These are phyloP conservation scores for Quadroppia sp. DNA, from an alignment of 2,888 invertebrate genomes.

Conservation along the genomic window DNA sequence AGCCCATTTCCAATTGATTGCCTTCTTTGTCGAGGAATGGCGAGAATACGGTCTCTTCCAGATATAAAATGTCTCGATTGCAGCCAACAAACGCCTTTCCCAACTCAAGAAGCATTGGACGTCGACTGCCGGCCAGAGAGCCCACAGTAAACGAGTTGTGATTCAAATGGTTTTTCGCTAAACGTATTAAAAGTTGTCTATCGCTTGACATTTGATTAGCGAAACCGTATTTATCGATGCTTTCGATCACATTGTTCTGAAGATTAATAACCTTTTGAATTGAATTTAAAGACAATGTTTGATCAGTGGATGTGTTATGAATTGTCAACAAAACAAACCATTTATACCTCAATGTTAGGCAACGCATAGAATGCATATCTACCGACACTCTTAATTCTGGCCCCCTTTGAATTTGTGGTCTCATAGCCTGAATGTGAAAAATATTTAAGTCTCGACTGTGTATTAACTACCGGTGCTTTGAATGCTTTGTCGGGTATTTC, in stretches of 20 bases:
- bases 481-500: constrained; percentile 11
- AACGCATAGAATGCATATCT: constrained; percentile 8
- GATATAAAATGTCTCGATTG: constrained; percentile 3
- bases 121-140: background rate
- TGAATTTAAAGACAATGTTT: constrained; percentile 9
- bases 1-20: constrained; percentile 5
- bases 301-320: background rate
- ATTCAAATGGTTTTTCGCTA: background rate
- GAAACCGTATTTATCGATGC: background rate
- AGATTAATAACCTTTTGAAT: constrained; percentile 8
- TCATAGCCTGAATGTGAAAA: constrained; percentile 4
- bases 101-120: background rate
- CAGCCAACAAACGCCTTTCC: background rate
- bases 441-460: background rate
- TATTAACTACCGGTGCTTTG: background rate
- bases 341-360: constrained; percentile 13
- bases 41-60: constrained; percentile 2
- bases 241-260: background rate
- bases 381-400: background rate
- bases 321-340: too few relatives aligned
- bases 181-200: background rate
- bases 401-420: background rate
- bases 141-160: background rate
- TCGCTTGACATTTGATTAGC: constrained; percentile 12
- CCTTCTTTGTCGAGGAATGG: constrained; percentile 1